Evolutionary conservation across 1,140 invertebrate species (phyloP).

Genomic region (Brachionus koreanus): DNA sequence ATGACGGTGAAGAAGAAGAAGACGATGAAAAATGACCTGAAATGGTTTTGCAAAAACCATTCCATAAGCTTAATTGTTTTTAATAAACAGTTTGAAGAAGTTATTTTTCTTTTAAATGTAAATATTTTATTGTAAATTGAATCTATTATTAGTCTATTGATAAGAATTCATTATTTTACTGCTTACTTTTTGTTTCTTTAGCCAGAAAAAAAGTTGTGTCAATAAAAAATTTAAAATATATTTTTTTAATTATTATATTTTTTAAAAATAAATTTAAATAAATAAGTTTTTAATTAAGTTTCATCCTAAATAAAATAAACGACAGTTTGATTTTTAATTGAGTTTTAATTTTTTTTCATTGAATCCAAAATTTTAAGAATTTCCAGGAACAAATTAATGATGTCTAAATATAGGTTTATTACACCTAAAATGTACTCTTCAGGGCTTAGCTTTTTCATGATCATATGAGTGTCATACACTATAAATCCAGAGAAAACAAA

Average conservation of each 20-base stretch:
- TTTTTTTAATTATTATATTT: background rate
- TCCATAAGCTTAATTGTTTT: background rate
- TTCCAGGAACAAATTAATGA: constrained; percentile 78
- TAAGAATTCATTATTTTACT: background rate
- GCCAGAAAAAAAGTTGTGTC: background rate
- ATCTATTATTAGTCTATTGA: background rate
- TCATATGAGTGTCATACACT: constrained; percentile 66
- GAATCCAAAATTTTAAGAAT: constrained; percentile 64
- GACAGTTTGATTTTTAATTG: background rate
- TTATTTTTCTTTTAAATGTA: constrained; percentile 5
- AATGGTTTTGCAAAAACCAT: background rate
- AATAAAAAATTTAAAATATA: background rate
- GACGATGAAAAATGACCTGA: background rate
- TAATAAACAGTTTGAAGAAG: background rate
- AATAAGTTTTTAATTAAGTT: background rate
- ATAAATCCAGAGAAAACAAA: constrained; percentile 71
- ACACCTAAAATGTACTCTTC: constrained; percentile 75
- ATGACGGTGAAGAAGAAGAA: background rate
- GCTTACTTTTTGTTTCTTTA: background rate
- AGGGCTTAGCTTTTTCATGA: constrained; percentile 68
- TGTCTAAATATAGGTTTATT: constrained; percentile 79
- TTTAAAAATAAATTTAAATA: background rate
- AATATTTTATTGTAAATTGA: background rate
- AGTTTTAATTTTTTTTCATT: constrained; percentile 43
- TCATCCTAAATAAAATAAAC: background rate